phyloP scores from a whole-genome alignment of 37 sponge, comb jelly and placozoan genomes.

The Hexactinellida sp. region DNA sequence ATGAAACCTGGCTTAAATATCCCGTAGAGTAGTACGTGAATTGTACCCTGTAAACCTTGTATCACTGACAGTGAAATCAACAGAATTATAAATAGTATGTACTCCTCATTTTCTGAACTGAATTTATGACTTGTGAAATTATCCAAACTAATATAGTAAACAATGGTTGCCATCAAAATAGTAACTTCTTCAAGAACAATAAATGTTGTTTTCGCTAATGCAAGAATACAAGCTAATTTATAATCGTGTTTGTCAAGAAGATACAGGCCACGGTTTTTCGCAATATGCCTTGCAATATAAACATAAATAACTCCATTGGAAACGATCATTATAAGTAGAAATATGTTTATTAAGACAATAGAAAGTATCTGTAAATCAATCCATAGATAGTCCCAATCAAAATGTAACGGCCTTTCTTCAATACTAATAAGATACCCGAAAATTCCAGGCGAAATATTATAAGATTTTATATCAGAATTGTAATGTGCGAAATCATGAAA shows the following conservation, averaged over 20 bases:
- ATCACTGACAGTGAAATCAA: not conserved
- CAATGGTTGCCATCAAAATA: not conserved
- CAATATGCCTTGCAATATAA: not conserved
- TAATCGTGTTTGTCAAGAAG: not conserved
- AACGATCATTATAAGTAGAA: not conserved
- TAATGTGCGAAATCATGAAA: not conserved
- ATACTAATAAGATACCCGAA: not conserved
- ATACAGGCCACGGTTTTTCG: not conserved
- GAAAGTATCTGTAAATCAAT: not conserved
- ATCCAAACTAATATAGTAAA: not conserved
- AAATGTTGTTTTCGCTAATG: not conserved
- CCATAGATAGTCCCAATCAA: not conserved
- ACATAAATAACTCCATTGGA: not conserved
- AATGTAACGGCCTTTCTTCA: not conserved
- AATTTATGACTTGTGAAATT: not conserved
- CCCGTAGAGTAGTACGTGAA: not conserved
- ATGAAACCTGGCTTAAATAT: not conserved
- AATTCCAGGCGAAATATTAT: conserved; percentile 8
- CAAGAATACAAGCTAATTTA: not conserved
- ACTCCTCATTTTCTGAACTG: not conserved
- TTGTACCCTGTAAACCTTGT: not conserved
- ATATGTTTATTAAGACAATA: not conserved
- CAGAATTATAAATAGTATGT: not conserved
- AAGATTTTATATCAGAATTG: not conserved
- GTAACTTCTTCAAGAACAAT: not conserved